Conservation (phyloP, 2,113 vertebrate genomes). For the Nibea albiflora region DNA sequence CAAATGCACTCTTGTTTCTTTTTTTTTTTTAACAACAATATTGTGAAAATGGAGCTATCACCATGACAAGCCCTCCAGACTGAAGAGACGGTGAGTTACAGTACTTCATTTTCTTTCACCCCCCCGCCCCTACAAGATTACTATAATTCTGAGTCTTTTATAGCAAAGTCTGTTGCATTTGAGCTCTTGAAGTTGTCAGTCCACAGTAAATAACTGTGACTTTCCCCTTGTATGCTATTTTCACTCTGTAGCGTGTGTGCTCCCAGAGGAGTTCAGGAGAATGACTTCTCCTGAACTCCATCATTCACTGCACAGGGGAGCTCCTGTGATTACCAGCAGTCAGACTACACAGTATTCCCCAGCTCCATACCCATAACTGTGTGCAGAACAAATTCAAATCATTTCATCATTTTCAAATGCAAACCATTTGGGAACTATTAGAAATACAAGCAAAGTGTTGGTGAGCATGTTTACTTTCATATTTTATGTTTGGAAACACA, state of each 20-base stretch:
- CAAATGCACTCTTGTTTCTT: background rate
- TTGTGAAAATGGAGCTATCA: constrained; percentile 28
- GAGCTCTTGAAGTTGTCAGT: background rate
- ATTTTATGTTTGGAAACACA: background rate
- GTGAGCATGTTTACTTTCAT: background rate
- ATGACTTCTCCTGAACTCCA: background rate
- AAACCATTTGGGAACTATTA: background rate
- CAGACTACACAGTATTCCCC: constrained; percentile 5
- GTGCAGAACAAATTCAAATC: background rate
- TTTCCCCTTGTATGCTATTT: constrained; percentile 38
- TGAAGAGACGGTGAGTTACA: constrained; percentile 70
- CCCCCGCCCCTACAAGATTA: background rate
- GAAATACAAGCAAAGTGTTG: background rate
- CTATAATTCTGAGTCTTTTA: constrained; percentile 1
- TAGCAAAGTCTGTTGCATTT: background rate
- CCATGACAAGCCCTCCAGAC: constrained; percentile 38
- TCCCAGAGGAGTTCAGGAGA: constrained; percentile 46
- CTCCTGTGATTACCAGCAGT: constrained; percentile 24
- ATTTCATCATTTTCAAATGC: too few species aligned
- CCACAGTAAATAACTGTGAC: constrained; percentile 23
- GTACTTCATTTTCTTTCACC: background rate
- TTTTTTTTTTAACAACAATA: background rate
- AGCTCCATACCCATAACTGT: background rate
- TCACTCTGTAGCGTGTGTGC: constrained; percentile 21
- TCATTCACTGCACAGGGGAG: constrained; percentile 37